Evolutionary conservation across 2,797 vertebrate genomes (phyloP).

Genomic region (Masticophis lateralis): DNA sequence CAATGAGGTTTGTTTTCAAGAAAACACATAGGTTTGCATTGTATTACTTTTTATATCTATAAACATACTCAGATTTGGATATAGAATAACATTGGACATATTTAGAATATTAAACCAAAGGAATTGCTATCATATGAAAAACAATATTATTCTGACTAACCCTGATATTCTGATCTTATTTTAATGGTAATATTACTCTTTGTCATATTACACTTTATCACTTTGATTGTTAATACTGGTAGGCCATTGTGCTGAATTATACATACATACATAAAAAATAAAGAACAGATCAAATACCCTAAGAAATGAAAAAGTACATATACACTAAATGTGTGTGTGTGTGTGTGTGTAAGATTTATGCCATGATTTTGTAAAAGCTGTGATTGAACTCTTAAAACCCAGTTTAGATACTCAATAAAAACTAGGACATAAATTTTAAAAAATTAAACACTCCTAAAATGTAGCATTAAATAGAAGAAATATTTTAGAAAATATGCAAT

Average conservation of each 20-base stretch:
- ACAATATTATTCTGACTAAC: background rate
- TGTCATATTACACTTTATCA: constrained; percentile 2
- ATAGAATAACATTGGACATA: background rate
- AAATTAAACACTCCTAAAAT: background rate
- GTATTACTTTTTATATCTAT: constrained; percentile 26
- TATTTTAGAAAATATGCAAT: constrained; percentile 8
- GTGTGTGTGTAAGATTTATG: background rate
- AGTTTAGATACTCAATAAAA: background rate
- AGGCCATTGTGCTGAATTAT: background rate
- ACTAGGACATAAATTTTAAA: background rate
- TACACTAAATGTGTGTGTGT: background rate
- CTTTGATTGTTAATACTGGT: background rate
- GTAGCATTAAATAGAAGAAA: constrained; percentile 2
- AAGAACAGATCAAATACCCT: background rate
- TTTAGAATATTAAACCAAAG: constrained; percentile 18
- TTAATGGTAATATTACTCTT: background rate
- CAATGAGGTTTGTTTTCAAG: background rate
- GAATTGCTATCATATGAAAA: constrained; percentile 29
- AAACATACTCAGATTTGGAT: background rate
- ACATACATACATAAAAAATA: background rate
- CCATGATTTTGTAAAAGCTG: constrained; percentile 12
- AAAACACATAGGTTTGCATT: constrained; percentile 22
- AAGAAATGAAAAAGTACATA: background rate
- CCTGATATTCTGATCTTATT: background rate
- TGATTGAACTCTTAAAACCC: background rate